A percentile compares a stretch with the other conserved stretches of the same genome.
These are phyloP conservation scores for Piprites chloris DNA, from an alignment of 2,113 vertebrate genomes.

Conservation along the genomic window DNA sequence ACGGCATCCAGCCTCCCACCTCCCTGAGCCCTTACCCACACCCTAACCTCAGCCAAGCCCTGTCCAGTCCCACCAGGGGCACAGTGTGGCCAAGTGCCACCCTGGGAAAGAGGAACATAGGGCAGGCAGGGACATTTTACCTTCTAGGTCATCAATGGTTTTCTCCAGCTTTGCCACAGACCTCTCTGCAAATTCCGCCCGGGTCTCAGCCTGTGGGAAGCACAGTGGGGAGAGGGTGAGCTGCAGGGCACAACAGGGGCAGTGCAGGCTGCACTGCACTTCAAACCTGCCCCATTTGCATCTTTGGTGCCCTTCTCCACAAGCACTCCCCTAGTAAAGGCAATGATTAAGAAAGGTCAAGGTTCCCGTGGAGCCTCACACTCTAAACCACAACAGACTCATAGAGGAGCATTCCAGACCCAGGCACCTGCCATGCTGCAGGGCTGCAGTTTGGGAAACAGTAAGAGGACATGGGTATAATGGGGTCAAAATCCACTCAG, in stretches of 20 bases:
- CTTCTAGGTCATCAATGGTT: slow-evolving; percentile 97
- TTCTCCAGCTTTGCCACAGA: slow-evolving; percentile 98
- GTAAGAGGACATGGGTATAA: neutral
- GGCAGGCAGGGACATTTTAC: slow-evolving; percentile 69
- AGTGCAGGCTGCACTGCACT: neutral
- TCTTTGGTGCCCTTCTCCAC: neutral
- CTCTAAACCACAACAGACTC: neutral
- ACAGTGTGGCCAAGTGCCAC: neutral
- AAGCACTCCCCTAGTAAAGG: neutral
- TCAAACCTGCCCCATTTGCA: neutral
- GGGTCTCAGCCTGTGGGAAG: slow-evolving; percentile 86
- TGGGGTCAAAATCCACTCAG: neutral
- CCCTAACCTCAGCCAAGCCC: neutral
- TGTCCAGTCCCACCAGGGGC: neutral
- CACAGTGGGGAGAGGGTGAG: neutral
- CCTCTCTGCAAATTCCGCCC: slow-evolving; percentile 95
- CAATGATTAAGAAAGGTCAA: neutral
- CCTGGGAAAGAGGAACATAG: neutral
- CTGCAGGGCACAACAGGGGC: rapidly evolving
- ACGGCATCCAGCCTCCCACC: rapidly evolving
- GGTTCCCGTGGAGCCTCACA: neutral
- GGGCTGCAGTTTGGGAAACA: neutral
- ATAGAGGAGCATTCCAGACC: neutral
- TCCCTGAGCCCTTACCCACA: neutral
- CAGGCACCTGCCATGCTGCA: neutral